Evolutionary conservation across 2,888 invertebrate genomes (phyloP), one percentile per base, ranked within the genome.

Genomic region (Dendrolimus pini): DNA sequence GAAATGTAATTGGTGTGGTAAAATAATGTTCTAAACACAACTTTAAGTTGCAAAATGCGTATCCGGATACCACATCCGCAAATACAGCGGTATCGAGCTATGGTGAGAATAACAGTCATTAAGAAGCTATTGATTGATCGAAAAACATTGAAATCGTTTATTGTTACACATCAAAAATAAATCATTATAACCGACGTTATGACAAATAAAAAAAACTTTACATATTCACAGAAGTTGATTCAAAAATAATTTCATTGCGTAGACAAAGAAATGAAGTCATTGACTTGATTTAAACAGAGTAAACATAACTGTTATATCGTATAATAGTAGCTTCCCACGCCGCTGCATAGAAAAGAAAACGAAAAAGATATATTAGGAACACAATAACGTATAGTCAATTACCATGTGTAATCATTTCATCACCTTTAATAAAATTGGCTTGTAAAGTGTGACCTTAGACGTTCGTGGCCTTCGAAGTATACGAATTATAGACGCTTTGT

Each of bases 401-500:
- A 74, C 70, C 67, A 66, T 68, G 71, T 68, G 65, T 69, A 72
- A 69, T 70, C 68, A 76, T 79, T 80, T 78, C 77, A 74, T 75
- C 73, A 79, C 66, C 64, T 71, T 68, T 66, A 69, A 67, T 70
- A 61, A 75, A 79, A 77, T 77, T 77, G 72, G 70, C 64, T 58
- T 57, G 61, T 62, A 65, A 62, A 65, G 63, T 67, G 61, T 64
- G 65, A 63, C 63, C 67, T 62, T 65, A 41, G 58, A 57, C 64
- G 63, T 58, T 60, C 57, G 62, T 67, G 69, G 69, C 82, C 83
- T 83, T 82, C 79, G 58, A 61, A 65, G 60, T 59, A 54, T 61
- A 59, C 65, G 66, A 76, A 78, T 75, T 78, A 77, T 76, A 65
- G 70, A 73, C 70, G 69, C 76, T 77, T 78, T 80, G 75, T 77